These are phyloP conservation scores for Lycodopsis pacificus DNA, from an alignment of 2,797 vertebrate genomes.

Conservation along the genomic window DNA sequence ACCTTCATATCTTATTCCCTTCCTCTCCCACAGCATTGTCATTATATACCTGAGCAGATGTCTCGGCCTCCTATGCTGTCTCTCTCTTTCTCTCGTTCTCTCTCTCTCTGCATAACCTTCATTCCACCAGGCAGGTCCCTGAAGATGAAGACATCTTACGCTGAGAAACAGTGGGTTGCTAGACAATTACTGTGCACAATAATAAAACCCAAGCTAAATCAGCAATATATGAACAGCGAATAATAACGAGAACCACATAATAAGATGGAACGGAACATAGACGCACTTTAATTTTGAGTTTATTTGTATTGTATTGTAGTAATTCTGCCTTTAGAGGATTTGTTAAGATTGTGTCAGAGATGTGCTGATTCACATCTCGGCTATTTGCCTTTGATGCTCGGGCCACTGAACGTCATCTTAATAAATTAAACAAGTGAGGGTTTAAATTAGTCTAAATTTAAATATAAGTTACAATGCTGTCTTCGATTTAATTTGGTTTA, in stretches of 20 bases:
- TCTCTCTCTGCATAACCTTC: conserved; percentile 29
- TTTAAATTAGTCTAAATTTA: conserved; percentile 58
- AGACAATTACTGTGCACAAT: conserved; percentile 24
- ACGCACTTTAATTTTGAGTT: neutral
- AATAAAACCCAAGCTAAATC: conserved; percentile 23
- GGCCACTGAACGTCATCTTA: conserved; percentile 38
- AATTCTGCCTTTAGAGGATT: conserved; percentile 10
- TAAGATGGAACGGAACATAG: neutral
- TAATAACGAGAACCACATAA: conserved; percentile 23
- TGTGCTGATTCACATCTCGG: conserved; percentile 37
- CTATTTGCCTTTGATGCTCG: conserved; percentile 41
- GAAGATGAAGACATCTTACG: conserved; percentile 34
- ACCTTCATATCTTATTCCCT: conserved; percentile 64
- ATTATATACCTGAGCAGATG: conserved; percentile 72
- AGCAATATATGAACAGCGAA: conserved; percentile 1
- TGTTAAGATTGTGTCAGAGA: conserved; percentile 22
- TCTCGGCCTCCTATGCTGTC: conserved; percentile 39
- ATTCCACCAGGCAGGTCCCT: conserved; percentile 31
- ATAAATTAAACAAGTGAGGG: neutral
- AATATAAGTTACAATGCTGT: conserved; percentile 50
- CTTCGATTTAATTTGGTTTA: conserved; percentile 45
- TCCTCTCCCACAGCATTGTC: conserved; percentile 55
- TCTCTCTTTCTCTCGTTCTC: conserved; percentile 7
- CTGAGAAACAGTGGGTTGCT: conserved; percentile 8
- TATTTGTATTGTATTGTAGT: conserved; percentile 15